phyloP scores from a whole-genome alignment of 2,888 invertebrate species.

The Nomada fucata region DNA sequence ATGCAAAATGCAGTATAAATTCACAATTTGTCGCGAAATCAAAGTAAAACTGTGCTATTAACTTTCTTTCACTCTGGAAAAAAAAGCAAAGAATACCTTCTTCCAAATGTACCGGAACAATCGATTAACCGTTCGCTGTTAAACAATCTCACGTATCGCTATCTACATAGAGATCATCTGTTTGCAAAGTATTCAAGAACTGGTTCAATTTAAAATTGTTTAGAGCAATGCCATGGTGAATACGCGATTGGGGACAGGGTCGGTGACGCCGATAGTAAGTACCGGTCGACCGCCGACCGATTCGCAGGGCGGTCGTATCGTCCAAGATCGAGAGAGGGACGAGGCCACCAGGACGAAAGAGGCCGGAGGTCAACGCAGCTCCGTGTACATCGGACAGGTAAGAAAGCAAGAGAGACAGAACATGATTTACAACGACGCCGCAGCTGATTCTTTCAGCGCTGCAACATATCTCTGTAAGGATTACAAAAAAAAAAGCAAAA shows the following conservation, averaged over 20 bases:
- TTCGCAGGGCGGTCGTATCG: constrained; percentile 78
- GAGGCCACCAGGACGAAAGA: constrained; percentile 79
- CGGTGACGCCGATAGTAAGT: constrained; percentile 67
- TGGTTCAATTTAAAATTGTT: constrained; percentile 50
- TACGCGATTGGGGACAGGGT: constrained; percentile 66
- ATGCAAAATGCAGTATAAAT: no score
- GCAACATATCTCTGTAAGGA: constrained; percentile 42
- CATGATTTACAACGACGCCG: constrained; percentile 59
- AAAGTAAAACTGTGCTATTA: no score
- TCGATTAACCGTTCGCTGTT: constrained; percentile 27
- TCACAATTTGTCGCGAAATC: no score
- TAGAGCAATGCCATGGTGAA: constrained; percentile 74
- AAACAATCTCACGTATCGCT: not conserved
- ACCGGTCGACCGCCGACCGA: constrained; percentile 68
- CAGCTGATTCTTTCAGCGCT: constrained; percentile 73
- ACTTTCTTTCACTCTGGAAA: no score
- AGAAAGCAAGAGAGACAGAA: constrained; percentile 64
- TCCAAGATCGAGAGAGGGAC: constrained; percentile 78
- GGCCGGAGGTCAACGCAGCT: constrained; percentile 80
- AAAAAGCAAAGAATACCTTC: no score
- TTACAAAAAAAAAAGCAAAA: constrained; percentile 8
- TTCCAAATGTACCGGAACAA: not conserved
- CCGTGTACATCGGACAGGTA: constrained; percentile 83
- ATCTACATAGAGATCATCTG: not conserved
- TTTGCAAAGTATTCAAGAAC: constrained; percentile 19